These are phyloP conservation scores for Malurus melanocephalus DNA, from an alignment of 2,113 vertebrate genomes.

Conservation along the genomic window DNA sequence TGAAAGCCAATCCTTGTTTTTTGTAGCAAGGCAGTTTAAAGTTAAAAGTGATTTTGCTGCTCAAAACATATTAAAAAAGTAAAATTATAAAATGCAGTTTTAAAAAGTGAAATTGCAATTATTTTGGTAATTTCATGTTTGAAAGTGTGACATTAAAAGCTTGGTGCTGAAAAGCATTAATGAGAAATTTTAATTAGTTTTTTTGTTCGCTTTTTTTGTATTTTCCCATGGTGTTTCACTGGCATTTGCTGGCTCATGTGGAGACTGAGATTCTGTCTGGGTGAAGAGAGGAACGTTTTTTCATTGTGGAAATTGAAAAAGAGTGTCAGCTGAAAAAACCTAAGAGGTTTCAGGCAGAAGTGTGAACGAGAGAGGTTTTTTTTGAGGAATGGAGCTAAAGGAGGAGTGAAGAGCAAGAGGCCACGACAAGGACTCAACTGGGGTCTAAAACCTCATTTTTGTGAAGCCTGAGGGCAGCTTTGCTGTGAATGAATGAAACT, in stretches of 20 bases:
- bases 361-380: not conserved
- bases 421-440: not conserved
- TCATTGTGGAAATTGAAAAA: not conserved
- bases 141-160: not conserved
- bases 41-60: not conserved
- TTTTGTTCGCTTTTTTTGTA: not conserved
- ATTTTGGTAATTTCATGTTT: not conserved
- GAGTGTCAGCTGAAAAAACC: not conserved
- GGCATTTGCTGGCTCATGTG: not conserved
- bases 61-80: not conserved
- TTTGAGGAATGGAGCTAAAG: not conserved
- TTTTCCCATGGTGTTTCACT: not conserved
- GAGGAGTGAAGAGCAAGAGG: not conserved
- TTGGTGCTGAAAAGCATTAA: not conserved
- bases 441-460: not conserved
- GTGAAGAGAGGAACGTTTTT: not conserved
- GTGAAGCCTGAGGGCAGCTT: not conserved
- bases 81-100: not conserved
- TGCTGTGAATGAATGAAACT: not conserved
- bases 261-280: not conserved
- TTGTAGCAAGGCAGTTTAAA: not conserved
- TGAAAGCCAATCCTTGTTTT: not conserved
- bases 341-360: not conserved
- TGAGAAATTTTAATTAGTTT: not conserved
- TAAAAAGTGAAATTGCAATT: not conserved